Evolutionary conservation across 2,113 vertebrate genomes (phyloP).

Genomic region (Sarotherodon lohbergeri): DNA sequence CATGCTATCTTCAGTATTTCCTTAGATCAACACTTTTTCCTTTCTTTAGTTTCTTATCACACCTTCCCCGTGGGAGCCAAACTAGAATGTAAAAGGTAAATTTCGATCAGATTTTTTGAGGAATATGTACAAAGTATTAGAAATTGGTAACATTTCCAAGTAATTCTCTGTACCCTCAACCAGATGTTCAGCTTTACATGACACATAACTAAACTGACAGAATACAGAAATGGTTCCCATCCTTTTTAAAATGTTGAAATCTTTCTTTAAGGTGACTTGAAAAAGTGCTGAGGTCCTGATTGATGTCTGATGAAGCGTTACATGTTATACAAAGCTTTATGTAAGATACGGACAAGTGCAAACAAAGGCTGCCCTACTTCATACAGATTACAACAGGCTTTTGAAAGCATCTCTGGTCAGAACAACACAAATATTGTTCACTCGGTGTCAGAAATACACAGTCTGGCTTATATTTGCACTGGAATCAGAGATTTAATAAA

Average conservation of each 20-base stretch:
- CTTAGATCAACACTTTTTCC: not conserved
- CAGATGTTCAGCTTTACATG: not conserved
- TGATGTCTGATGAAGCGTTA: not conserved
- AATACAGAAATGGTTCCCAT: not conserved
- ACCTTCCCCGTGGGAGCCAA: not conserved
- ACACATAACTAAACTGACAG: not conserved
- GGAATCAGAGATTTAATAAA: not conserved
- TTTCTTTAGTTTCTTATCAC: not conserved
- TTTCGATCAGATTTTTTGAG: rapidly evolving
- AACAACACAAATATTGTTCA: not conserved
- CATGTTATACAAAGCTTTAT: no score
- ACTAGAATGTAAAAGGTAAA: not conserved
- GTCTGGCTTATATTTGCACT: not conserved
- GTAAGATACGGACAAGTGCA: not conserved
- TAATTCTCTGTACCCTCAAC: not conserved
- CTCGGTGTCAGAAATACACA: not conserved
- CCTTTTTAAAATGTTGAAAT: not conserved
- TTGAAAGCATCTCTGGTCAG: not conserved
- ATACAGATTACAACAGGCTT: not conserved
- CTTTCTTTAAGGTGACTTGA: not conserved
- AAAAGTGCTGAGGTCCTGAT: not conserved
- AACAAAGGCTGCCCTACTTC: not conserved
- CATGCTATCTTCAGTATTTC: not conserved
- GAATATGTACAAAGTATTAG: not conserved
- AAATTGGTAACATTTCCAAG: not conserved